Conservation (phyloP, 1,140 invertebrate genomes). For the Hetaerina americana region DNA sequence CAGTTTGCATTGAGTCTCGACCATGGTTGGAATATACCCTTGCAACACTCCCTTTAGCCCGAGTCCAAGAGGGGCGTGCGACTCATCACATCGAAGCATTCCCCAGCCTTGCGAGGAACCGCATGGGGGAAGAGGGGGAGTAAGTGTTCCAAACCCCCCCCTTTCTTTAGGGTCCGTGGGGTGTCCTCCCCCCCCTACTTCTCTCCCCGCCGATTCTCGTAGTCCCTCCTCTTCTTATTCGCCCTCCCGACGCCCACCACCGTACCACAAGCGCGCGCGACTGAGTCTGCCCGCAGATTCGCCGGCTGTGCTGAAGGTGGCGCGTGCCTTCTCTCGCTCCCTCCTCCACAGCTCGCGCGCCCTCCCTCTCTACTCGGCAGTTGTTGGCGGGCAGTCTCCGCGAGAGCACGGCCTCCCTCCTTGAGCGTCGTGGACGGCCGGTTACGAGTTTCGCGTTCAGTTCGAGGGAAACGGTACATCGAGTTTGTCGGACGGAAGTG, state of each 20-base stretch:
- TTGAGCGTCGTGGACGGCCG: too few species aligned
- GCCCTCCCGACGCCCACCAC: not conserved
- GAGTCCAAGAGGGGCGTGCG: too few species aligned
- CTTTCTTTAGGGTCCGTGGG: too few species aligned
- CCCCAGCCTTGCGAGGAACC: not conserved
- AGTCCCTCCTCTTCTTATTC: not conserved
- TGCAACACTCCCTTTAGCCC: not conserved
- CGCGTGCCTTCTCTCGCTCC: not conserved
- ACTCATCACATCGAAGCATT: not conserved
- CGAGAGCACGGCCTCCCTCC: not conserved
- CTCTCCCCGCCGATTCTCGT: not conserved
- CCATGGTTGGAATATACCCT: too few species aligned
- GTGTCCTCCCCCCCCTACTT: not conserved
- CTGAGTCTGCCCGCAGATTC: not conserved
- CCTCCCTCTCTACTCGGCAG: not conserved
- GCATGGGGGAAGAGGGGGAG: not conserved
- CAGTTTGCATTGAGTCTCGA: not conserved
- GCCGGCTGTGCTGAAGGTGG: not conserved
- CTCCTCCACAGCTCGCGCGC: too few species aligned
- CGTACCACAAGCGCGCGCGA: too few species aligned
- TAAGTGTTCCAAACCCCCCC: not conserved
- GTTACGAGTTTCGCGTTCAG: too few species aligned
- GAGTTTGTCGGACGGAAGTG: not conserved
- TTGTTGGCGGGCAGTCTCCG: not conserved
- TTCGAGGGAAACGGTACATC: not conserved